Conservation (phyloP, 2,797 vertebrate species). For the Pteronotus mesoamericanus region DNA sequence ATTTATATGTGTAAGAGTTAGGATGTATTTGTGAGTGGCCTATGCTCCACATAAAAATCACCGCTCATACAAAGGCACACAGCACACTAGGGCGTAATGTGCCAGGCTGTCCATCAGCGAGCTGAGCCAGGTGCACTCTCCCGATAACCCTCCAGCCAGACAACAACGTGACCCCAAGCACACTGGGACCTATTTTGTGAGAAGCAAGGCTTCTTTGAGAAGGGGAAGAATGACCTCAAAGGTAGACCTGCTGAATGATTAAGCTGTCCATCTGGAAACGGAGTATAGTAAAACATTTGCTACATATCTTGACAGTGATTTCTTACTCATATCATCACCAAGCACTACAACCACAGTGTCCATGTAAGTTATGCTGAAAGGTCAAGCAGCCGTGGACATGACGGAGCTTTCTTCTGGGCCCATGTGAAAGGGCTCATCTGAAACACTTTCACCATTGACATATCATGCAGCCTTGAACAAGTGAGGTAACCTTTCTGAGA, state of each 20-base stretch:
- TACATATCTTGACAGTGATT: background rate
- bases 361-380: background rate
- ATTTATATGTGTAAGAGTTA: background rate
- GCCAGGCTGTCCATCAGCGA: background rate
- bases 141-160: background rate
- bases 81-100: background rate
- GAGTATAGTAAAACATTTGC: background rate
- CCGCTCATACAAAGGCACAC: background rate
- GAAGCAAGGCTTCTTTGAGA: background rate
- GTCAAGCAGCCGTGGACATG: background rate
- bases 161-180: background rate
- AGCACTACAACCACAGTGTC: background rate
- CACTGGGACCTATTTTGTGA: background rate
- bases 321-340: background rate
- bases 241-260: background rate
- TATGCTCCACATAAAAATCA: background rate
- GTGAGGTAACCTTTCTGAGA: background rate
- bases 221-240: background rate
- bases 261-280: background rate
- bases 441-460: background rate
- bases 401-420: background rate
- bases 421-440: background rate
- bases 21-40: background rate
- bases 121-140: background rate
- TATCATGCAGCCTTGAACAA: background rate